phyloP scores from a whole-genome alignment of 2,113 vertebrate species.

The Halichoeres trimaculatus region DNA sequence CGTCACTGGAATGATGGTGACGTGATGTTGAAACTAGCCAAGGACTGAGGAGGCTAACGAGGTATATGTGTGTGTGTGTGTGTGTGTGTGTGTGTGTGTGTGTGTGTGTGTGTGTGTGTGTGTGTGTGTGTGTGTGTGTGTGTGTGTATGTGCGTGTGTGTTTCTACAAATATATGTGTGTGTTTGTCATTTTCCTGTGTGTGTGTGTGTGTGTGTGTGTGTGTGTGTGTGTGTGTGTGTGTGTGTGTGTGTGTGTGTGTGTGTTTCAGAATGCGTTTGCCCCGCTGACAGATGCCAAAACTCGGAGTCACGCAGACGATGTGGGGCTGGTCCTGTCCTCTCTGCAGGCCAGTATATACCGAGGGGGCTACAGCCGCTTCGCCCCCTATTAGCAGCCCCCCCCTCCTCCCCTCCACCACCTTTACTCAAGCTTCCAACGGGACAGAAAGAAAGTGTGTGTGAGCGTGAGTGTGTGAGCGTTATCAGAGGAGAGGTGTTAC shows the following conservation, averaged over 20 bases:
- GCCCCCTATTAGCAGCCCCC: conserved; percentile 92
- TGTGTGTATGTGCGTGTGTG: neutral
- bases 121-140: conserved; percentile 1
- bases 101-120: conserved; percentile 11
- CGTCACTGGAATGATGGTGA: conserved; percentile 63
- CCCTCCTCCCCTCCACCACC: conserved; percentile 29
- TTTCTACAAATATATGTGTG: neutral
- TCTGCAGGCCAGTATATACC: conserved; percentile 99
- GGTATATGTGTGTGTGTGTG: neutral
- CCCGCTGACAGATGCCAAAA: conserved; percentile 98
- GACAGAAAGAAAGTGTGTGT: conserved; percentile 53
- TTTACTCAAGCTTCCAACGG: conserved; percentile 56
- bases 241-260: conserved; percentile 7
- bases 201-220: neutral
- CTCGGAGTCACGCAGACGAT: conserved; percentile 97
- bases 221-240: conserved; percentile 19
- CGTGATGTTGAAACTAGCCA: conserved; percentile 36
- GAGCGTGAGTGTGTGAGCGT: conserved; percentile 21
- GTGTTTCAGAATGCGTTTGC: conserved; percentile 96
- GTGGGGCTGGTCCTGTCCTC: conserved; percentile 99
- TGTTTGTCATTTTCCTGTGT: conserved; percentile 23
- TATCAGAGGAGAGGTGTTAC: conserved; percentile 84
- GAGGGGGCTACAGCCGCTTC: conserved; percentile 99
- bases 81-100: neutral
- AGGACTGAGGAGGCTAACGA: conserved; percentile 32